A percentile compares a stretch with the other conserved stretches of the same genome.
Evolutionary conservation across 2,113 vertebrate species (phyloP).

Genomic region (Trematocara stigmaticum): DNA sequence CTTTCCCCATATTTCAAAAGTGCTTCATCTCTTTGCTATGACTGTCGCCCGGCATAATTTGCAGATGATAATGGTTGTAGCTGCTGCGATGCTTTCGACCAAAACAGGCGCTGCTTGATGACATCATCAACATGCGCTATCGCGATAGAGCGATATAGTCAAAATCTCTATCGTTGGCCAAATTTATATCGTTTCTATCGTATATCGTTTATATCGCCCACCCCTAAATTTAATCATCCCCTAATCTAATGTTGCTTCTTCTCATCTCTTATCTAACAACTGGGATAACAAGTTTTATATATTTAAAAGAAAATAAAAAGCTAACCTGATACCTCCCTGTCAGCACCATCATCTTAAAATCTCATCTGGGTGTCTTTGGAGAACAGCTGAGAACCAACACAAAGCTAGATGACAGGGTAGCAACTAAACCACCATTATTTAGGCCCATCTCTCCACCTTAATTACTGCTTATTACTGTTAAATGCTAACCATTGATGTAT

Average conservation of each 20-base stretch:
- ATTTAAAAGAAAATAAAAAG: background rate
- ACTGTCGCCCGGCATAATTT: too few relatives aligned
- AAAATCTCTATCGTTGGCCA: too few relatives aligned
- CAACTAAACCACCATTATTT: background rate
- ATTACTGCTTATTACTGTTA: slow-evolving; percentile 13
- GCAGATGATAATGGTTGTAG: too few relatives aligned
- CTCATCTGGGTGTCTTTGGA: background rate
- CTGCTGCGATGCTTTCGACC: too few relatives aligned
- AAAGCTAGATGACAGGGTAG: background rate
- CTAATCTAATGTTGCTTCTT: background rate
- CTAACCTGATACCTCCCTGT: background rate
- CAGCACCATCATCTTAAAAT: background rate
- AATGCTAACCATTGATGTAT: slow-evolving; percentile 9
- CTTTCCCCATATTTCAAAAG: too few relatives aligned
- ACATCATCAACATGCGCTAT: too few relatives aligned
- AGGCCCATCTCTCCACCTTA: background rate
- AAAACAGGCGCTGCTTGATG: too few relatives aligned
- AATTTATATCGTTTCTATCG: too few relatives aligned
- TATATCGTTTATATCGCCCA: too few relatives aligned
- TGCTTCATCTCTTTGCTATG: too few relatives aligned
- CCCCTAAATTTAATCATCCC: background rate
- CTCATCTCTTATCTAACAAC: background rate
- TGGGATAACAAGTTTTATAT: background rate
- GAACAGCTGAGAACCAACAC: background rate
- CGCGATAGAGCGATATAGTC: too few relatives aligned